These are phyloP conservation scores for Hylyphantes graminicola DNA, from an alignment of 1,140 invertebrate genomes.

Conservation along the genomic window DNA sequence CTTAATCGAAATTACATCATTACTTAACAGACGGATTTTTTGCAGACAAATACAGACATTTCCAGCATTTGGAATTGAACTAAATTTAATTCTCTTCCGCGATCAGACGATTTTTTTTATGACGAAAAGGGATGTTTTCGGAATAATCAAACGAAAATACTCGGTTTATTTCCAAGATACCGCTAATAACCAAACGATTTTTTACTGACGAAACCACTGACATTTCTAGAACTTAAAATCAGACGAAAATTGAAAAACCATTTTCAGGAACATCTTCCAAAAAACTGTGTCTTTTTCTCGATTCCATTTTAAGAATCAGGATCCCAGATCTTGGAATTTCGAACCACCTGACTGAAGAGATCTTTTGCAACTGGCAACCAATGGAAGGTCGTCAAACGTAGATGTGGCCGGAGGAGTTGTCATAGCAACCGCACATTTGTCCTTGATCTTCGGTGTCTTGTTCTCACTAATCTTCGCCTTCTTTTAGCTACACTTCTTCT, in stretches of 20 bases:
- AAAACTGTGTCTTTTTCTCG: background rate
- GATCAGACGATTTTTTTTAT: no score
- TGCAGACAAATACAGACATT: no score
- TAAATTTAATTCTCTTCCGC: no score
- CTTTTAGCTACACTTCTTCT: no score
- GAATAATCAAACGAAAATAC: no score
- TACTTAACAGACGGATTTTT: no score
- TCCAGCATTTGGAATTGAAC: no score
- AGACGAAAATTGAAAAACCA: background rate
- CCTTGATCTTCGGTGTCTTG: constrained; percentile 8
- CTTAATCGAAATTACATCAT: no score
- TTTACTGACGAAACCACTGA: no score
- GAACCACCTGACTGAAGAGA: constrained; percentile 34
- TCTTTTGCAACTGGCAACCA: constrained; percentile 9
- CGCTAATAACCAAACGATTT: no score
- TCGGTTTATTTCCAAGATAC: no score
- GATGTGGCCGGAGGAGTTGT: constrained; percentile 41
- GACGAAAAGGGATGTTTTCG: no score
- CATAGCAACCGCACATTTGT: constrained; percentile 20
- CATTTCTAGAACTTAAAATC: background rate
- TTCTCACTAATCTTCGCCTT: background rate
- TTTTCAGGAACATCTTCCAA: background rate
- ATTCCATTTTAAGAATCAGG: background rate
- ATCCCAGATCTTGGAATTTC: background rate
- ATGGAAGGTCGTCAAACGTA: constrained; percentile 17